Base-by-base conservation (phyloP, 2,113 vertebrate genomes). In the Cyprinus carpio region DNA sequence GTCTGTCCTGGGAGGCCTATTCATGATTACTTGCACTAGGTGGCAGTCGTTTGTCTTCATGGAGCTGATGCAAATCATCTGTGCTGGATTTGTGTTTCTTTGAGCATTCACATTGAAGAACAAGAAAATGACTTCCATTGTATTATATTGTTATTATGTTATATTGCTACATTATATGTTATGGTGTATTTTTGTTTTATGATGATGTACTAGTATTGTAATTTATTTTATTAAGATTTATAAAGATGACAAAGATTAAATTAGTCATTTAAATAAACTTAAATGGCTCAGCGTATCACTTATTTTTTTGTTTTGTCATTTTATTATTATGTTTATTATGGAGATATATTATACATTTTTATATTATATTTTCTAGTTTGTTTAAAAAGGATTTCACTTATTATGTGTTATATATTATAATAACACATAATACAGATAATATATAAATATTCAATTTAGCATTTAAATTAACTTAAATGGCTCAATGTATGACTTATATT, bases 1-100 rank as follows among this genome's bases (percentile, higher is more conserved):
- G 97, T 95, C 91, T 93, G 88, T 95, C 93, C 92, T 93, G 90
- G 91, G 92, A 96, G 96, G 98, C 98, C 98, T 99, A 95, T 98
- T 97, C 97, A 96, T 89, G 97, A 96, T 98, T 99, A 98, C 98
- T 99, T 99, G 98, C 95, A 95, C 96, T 95, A 93, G 97, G 95
- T 95, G 92, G 93, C 91, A 90, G 90, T 94, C 76, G 74, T 87
- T 83, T 84, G 64, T 51, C 91, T 74, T 60, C 76, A 31, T 54
- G 62, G 29, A 74, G 51, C 76, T 62, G 20, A 71, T 75, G 83
- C 58, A 40, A 20, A 46, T 64, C 58, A 6, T 64, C 37, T 11
- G 2, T 6, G 76, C 13, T 77, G 34, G 29, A 31, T 23, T 54
- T 60, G 23, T 37, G 11, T 79, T 78, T 2, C 18, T 51, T 54